phyloP scores from a whole-genome alignment of 2,113 vertebrate species.

The Geothlypis trichas region DNA sequence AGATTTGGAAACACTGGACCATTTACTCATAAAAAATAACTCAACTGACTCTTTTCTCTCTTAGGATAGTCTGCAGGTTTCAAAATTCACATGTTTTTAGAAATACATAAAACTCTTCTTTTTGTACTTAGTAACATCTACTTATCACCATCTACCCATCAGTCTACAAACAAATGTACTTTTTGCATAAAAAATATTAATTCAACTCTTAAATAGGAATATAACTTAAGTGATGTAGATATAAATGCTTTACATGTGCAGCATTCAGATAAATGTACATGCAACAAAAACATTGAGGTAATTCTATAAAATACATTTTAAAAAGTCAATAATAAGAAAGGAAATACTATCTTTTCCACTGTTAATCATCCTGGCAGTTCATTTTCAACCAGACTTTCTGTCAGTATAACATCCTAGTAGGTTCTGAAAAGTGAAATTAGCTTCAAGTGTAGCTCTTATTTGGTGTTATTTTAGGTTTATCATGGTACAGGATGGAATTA shows the following conservation, averaged over 20 bases:
- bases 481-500: neutral
- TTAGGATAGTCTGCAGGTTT: neutral
- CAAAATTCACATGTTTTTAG: neutral
- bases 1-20: neutral
- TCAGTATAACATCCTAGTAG: neutral
- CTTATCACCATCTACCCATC: neutral
- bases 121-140: neutral
- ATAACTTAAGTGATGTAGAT: neutral
- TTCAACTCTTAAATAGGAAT: neutral
- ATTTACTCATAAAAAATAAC: neutral
- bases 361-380: neutral
- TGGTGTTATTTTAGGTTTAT: neutral
- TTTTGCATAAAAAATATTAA: neutral
- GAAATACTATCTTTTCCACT: neutral
- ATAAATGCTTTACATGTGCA: neutral
- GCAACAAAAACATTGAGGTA: neutral
- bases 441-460: neutral
- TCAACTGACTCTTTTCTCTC: neutral
- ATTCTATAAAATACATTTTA: neutral
- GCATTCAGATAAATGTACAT: neutral
- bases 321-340: neutral
- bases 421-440: neutral
- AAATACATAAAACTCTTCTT: neutral
- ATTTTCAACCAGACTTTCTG: neutral
- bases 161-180: neutral